Base-by-base conservation (phyloP, 2,888 invertebrate species). In the Drosophila picticornis region DNA sequence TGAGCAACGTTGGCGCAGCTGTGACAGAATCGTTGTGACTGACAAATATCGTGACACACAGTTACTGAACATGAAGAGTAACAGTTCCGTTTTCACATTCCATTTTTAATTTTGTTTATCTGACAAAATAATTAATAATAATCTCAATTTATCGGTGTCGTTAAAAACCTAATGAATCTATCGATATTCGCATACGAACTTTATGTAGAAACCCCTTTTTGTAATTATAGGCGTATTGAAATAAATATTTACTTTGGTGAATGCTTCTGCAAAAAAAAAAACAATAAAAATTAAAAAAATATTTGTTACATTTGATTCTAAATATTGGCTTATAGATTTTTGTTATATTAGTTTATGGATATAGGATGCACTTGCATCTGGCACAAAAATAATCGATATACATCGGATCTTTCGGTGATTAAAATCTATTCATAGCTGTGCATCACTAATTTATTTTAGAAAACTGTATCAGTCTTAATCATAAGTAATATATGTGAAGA, bases 401-500 rank as follows among this genome's bases (percentile, higher is more conserved):
- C 27, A 27, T 50, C 50, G 19, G 27, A 48, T 48, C 25, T 46
- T 25, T 25, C 7, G 22, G 19, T 10, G 11, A 3, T n/a, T 51
- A 19, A 51, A 19, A 51, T 29, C 2, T 6, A 51, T 11, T 6
- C n/a, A 48, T 27, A 48, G 27, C 4, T 27, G 48, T 48, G 16
- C 48, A 31, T 19, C 51, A 27, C 51, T 51, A 51, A 29, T 51
- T 29, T 7, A 46, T 29, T 29, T n/a, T 51, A 51, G 29, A n/a
- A 51, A 51, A 51, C 10, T 29, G 13, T 9, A 16, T n/a, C 9
- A 51, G n/a, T 1, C 29, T n/a, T 19, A 51, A n/a, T 29, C 29
- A 29, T n/a, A 32, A 22, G n/a, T 27, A 19, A 27, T 50, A 11
- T 1, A 10, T n/a, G 11, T n/a, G n/a, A 29, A 11, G 51, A 13